A percentile compares a stretch with the other conserved stretches of the same genome.
These are phyloP conservation scores for Euwallacea fornicatus DNA, from an alignment of 1,140 invertebrate genomes.

Conservation along the genomic window DNA sequence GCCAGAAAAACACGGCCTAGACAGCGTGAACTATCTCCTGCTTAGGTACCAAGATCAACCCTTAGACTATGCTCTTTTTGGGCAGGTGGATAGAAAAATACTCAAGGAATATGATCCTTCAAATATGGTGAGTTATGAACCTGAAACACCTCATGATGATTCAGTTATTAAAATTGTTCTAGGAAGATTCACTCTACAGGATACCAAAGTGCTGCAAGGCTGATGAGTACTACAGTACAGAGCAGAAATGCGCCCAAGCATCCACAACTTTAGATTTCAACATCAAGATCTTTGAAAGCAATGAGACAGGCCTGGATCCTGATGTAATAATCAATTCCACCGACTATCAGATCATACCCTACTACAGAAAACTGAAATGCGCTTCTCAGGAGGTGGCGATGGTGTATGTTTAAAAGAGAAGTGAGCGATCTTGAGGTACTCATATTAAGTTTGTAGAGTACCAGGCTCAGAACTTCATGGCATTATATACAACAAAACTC, in stretches of 20 bases:
- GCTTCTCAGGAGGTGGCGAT: background rate
- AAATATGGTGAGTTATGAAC: background rate
- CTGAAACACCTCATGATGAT: background rate
- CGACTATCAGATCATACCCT: constrained; percentile 23
- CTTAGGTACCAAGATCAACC: background rate
- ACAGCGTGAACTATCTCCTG: constrained; percentile 1
- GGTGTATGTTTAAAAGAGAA: background rate
- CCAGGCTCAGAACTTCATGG: constrained; percentile 16
- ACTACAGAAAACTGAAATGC: constrained; percentile 13
- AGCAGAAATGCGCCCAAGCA: constrained; percentile 9
- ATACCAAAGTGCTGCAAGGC: constrained; percentile 30
- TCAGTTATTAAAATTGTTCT: constrained; percentile 57
- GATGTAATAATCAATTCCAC: constrained; percentile 23
- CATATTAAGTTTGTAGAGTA: background rate
- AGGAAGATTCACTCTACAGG: constrained; percentile 36
- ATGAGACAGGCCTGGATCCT: constrained; percentile 38
- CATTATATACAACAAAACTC: constrained; percentile 36
- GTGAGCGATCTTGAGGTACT: background rate
- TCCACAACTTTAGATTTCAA: constrained; percentile 70
- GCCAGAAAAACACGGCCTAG: background rate
- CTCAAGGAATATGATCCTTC: background rate
- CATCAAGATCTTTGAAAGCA: constrained; percentile 70
- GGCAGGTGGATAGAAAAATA: background rate
- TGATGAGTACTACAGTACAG: constrained; percentile 46
- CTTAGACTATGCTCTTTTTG: constrained; percentile 9